Base-by-base conservation (phyloP, 2,888 invertebrate genomes). In the Conchocele bisecta region DNA sequence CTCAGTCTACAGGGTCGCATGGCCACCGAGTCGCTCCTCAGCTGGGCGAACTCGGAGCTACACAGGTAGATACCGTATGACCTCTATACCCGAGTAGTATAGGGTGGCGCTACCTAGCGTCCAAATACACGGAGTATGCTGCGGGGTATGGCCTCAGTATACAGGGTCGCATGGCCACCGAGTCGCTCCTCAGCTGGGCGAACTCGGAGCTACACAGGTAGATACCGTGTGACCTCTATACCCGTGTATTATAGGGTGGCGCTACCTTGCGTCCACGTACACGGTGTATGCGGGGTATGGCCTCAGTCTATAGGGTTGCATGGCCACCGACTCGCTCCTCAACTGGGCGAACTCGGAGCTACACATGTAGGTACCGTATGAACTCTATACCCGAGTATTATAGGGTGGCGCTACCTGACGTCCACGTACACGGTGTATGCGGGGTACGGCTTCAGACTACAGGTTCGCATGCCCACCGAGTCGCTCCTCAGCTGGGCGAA, bases 261-360 rank as follows among this genome's bases (percentile, higher is more conserved):
- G n/a, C 9, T 87, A 88, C 59, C 79, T 88, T 37, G 84, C 84
- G 28, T 64, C 71, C 20, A 77, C 75, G 39, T 87, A 86, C 74
- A 86, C 86, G 6, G 75, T 81, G 31, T 78, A 79, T 48, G 77
- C 82, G 6, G 85, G 86, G 1, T 87, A 79, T 66, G 87, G 87
- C 6, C 53, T 81, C 26, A 72, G 72, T 3, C 31, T 67, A 41
- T 75, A 75, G 37, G 64, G 57, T 31, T 66, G 79, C 22, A 66
- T 79, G 61, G 22, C 67, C 4, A 68, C 61, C 29, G 86, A 87
- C 53, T 87, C 88, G 3, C 60, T 88, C 4, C 63, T 86, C 26
- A 81, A 83, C 68, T 88, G 88, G 88, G 84, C 87, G 6, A 84
- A 83, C 67, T 74, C 83, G 7, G 86, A 88, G 66, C 75, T 88